Evolutionary conservation across 2,888 invertebrate genomes (phyloP).

Genomic region (Xestia sexstrigata): DNA sequence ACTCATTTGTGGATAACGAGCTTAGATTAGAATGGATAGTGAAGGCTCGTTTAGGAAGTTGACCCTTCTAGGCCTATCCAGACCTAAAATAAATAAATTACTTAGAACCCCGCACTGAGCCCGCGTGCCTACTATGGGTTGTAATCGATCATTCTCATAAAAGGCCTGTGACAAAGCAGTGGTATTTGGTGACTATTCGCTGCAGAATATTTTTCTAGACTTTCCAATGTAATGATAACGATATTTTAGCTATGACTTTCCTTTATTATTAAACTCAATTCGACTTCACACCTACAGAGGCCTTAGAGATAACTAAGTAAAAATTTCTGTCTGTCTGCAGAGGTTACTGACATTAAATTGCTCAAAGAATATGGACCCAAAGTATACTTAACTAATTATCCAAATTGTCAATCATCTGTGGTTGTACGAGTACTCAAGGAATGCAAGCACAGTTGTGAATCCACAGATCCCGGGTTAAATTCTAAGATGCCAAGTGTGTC

Average conservation of each 20-base stretch:
- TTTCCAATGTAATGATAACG: background rate
- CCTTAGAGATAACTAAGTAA: background rate
- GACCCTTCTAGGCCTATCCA: background rate
- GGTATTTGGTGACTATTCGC: background rate
- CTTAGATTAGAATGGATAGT: slow-evolving; percentile 9
- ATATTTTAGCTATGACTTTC: background rate
- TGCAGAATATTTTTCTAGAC: background rate
- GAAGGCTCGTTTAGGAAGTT: background rate
- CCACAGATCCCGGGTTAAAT: background rate
- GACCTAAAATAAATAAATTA: background rate
- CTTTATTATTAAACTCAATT: background rate
- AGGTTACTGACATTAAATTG: background rate
- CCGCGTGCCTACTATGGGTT: background rate
- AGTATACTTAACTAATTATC: background rate
- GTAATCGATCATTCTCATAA: background rate
- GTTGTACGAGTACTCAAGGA: background rate
- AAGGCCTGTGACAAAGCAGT: background rate
- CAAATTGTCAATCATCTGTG: background rate
- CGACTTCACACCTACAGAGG: background rate
- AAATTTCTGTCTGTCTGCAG: background rate
- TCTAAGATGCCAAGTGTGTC: background rate
- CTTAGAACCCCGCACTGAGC: background rate
- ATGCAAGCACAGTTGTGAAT: background rate
- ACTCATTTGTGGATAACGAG: slow-evolving; percentile 45
- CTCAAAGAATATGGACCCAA: background rate